A percentile compares a stretch with the other conserved stretches of the same genome.
phyloP scores from a whole-genome alignment of 1,140 invertebrate species.

The Saccostrea echinata region DNA sequence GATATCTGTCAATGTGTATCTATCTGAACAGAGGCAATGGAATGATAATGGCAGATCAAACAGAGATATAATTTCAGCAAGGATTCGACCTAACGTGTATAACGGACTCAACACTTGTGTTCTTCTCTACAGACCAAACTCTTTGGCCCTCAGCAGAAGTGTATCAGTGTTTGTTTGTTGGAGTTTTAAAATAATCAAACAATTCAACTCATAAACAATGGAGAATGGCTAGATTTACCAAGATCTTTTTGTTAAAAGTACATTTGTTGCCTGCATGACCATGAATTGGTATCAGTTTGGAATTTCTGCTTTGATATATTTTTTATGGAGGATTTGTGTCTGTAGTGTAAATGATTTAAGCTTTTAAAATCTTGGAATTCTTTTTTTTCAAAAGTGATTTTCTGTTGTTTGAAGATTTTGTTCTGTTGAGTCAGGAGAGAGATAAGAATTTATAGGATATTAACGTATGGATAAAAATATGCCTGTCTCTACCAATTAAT shows the following conservation, averaged over 20 bases:
- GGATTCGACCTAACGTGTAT: not conserved
- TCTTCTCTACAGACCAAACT: not conserved
- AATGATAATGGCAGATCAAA: not conserved
- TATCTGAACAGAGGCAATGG: not conserved
- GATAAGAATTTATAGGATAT: not conserved
- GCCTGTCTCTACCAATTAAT: not conserved
- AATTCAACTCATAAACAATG: slow-evolving; percentile 23
- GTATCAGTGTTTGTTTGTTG: slow-evolving; percentile 17
- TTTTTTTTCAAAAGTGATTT: not conserved
- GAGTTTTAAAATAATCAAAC: not conserved
- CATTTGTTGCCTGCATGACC: not conserved
- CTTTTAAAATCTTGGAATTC: not conserved
- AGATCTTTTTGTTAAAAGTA: not conserved
- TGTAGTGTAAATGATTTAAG: not conserved
- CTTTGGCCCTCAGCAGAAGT: not conserved
- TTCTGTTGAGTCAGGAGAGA: not conserved
- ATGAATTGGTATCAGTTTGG: not conserved
- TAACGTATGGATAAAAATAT: not conserved
- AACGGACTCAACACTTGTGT: not conserved
- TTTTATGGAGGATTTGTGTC: not conserved
- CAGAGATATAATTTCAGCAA: not conserved
- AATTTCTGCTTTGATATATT: not conserved
- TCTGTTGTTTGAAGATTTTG: not conserved
- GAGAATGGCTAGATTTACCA: not conserved
- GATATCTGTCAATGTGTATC: not conserved